phyloP scores from a whole-genome alignment of 92 coral and sea anemone genomes.

The Epizoanthus stellaris region DNA sequence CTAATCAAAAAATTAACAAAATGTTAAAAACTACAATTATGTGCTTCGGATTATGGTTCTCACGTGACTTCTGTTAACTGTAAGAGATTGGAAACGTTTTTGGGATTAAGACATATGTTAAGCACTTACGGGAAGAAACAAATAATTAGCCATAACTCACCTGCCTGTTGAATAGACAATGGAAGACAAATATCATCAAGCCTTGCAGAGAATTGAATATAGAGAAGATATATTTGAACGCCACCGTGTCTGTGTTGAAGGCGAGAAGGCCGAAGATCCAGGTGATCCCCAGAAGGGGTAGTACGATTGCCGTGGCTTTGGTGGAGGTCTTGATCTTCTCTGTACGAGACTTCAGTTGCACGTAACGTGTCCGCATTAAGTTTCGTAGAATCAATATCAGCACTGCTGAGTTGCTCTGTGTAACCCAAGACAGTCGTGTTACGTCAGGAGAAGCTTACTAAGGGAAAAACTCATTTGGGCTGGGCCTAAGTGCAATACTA shows the following conservation, averaged over 20 bases:
- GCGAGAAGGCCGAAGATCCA: conserved; percentile 78
- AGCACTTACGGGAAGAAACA: too few species aligned
- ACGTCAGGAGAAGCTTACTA: too few species aligned
- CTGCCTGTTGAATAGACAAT: conserved; percentile 75
- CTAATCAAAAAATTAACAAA: too few species aligned
- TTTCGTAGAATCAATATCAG: conserved; percentile 60
- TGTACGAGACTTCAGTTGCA: conserved; percentile 49
- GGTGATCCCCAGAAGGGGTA: conserved; percentile 75
- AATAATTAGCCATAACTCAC: conserved; percentile 23
- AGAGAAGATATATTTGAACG: conserved; percentile 73
- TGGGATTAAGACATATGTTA: too few species aligned
- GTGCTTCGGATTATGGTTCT: too few species aligned
- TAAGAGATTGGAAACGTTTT: too few species aligned
- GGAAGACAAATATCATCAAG: conserved; percentile 70
- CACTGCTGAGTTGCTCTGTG: conserved; percentile 11
- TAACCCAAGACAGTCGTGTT: too few species aligned
- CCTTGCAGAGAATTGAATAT: conserved; percentile 75
- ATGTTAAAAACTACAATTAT: too few species aligned
- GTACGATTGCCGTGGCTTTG: conserved; percentile 65
- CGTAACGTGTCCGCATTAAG: conserved; percentile 58
- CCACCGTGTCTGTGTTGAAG: conserved; percentile 59
- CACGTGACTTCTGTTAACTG: too few species aligned
- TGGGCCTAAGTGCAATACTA: too few species aligned
- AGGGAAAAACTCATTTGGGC: too few species aligned
- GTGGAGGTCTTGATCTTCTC: conserved; percentile 63